Evolutionary conservation across 2,888 invertebrate species (phyloP).

Genomic region (Netelia virgata): DNA sequence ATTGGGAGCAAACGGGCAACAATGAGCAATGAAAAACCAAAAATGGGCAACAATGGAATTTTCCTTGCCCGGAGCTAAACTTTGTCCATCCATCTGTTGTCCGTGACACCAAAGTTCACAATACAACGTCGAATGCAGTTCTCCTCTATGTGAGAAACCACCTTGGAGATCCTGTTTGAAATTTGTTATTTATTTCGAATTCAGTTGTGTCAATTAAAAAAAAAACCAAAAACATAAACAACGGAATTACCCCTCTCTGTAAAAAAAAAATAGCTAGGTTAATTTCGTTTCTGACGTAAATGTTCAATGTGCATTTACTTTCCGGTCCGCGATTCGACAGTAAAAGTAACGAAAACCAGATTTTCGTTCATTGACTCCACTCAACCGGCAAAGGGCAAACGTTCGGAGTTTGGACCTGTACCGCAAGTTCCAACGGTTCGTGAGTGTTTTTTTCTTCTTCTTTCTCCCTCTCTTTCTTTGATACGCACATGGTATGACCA

Average conservation of each 20-base stretch:
- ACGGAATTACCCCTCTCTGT: no score
- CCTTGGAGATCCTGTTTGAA: no score
- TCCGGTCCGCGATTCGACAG: not conserved
- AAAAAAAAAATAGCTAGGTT: no score
- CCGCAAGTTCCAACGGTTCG: constrained; percentile 18
- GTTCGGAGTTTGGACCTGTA: constrained; percentile 18
- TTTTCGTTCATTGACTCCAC: constrained; percentile 29
- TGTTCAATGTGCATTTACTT: not conserved
- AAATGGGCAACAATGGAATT: constrained; percentile 7
- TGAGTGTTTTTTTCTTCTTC: constrained; percentile 1
- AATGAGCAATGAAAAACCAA: not conserved
- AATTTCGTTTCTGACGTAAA: not conserved
- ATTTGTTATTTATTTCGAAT: no score
- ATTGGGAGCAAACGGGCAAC: not conserved
- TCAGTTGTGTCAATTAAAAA: no score
- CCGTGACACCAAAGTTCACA: no score
- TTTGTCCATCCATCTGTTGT: no score
- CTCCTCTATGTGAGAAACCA: no score
- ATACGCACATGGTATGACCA: not conserved
- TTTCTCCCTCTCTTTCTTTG: not conserved
- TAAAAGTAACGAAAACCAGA: constrained; percentile 22
- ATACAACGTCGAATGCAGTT: no score
- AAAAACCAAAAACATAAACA: no score
- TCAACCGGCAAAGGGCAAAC: constrained; percentile 14
- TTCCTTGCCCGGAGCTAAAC: not conserved